phyloP scores from a whole-genome alignment of 2,113 vertebrate species.

The Quiscalus mexicanus region DNA sequence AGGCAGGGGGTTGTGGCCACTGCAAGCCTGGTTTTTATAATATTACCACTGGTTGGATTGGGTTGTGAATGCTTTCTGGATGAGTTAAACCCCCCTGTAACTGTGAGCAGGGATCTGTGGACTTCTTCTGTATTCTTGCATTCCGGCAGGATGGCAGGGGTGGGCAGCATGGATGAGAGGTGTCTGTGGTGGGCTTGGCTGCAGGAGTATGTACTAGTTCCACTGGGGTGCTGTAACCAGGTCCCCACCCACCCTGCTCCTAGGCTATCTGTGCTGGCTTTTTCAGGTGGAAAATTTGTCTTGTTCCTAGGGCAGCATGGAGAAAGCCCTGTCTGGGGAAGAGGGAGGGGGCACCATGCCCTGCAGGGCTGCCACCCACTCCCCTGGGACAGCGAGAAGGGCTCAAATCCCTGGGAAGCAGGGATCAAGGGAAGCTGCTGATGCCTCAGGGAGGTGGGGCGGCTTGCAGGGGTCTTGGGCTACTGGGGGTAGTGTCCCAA shows the following conservation, averaged over 20 bases:
- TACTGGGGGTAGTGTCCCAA: neutral
- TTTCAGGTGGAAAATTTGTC: neutral
- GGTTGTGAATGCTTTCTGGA: neutral
- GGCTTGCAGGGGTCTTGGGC: neutral
- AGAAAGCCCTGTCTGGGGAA: neutral
- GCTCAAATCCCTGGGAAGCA: neutral
- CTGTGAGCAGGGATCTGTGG: neutral
- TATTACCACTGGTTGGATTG: accelerated
- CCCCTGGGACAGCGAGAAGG: neutral
- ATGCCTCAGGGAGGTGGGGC: accelerated
- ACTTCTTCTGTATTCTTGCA: neutral
- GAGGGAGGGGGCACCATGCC: accelerated
- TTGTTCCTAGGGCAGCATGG: neutral
- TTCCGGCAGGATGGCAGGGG: neutral
- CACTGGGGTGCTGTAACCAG: neutral
- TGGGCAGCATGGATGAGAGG: neutral
- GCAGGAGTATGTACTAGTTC: neutral
- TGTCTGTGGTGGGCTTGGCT: neutral
- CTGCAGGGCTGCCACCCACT: neutral
- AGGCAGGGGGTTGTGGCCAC: accelerated
- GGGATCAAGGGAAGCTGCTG: neutral
- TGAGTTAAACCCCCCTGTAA: accelerated
- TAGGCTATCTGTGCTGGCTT: neutral
- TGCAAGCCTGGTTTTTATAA: neutral
- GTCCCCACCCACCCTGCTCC: accelerated